Percentiles rank a stretch among this genome's conserved stretches.
phyloP scores from a whole-genome alignment of 2,113 vertebrate genomes.

The Labeo rohita region DNA sequence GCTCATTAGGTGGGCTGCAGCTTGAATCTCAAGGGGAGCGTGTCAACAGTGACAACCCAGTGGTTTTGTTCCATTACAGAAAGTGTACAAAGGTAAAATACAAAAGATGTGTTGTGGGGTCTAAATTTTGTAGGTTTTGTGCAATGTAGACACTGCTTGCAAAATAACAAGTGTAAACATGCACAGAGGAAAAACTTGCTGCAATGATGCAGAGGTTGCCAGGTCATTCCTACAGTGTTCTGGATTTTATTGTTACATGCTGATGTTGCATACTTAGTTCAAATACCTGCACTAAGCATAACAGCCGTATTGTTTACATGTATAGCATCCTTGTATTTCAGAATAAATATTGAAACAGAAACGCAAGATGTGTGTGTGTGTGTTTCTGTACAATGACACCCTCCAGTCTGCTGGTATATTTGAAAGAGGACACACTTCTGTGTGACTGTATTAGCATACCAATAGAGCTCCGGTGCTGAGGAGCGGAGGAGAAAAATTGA shows the following conservation, averaged over 20 bases:
- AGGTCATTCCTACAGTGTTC: background rate
- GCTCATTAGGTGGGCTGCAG: conserved; percentile 7
- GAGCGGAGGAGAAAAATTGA: conserved; percentile 33
- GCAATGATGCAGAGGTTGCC: background rate
- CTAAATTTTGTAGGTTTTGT: background rate
- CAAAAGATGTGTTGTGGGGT: conserved; percentile 4
- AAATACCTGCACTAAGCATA: background rate
- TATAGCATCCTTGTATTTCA: background rate
- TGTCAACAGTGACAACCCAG: background rate
- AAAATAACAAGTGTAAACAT: background rate
- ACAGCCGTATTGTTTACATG: conserved; percentile 7
- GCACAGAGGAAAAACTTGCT: background rate
- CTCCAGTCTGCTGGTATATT: conserved; percentile 17
- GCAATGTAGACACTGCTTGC: background rate
- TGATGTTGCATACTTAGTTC: background rate
- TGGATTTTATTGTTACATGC: background rate
- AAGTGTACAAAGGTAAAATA: background rate
- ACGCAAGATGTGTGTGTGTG: conserved; percentile 10
- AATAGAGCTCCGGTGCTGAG: conserved; percentile 28
- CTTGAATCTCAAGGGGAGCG: background rate
- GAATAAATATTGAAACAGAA: conserved; percentile 10
- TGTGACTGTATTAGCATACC: conserved; percentile 34
- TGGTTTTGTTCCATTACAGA: conserved; percentile 3
- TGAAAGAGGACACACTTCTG: conserved; percentile 35
- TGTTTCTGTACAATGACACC: conserved; percentile 36